Evolutionary conservation across 2,113 vertebrate species (phyloP).

Genomic region (Carettochelys insculpta): DNA sequence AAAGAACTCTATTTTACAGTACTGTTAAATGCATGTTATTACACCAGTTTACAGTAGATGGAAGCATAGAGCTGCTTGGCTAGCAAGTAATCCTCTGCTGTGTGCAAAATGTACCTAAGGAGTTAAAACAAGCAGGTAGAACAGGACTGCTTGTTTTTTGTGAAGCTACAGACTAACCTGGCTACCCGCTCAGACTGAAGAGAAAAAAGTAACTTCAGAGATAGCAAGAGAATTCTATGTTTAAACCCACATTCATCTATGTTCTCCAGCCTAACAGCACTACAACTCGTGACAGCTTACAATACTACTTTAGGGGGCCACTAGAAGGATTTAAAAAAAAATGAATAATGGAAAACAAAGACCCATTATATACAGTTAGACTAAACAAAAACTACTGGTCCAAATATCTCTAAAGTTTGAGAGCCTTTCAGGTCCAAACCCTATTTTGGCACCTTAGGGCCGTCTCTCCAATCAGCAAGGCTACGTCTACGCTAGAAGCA

Average conservation of each 20-base stretch:
- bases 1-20: not conserved
- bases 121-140: too few relatives aligned
- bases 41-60: conserved; percentile 72
- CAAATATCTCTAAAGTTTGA: not conserved
- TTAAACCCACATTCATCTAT: not conserved
- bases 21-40: not conserved
- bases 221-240: not conserved
- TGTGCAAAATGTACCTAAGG: too few relatives aligned
- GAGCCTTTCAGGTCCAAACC: not conserved
- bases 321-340: not conserved
- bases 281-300: not conserved
- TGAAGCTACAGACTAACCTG: too few relatives aligned
- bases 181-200: too few relatives aligned
- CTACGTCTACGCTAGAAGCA: too few relatives aligned
- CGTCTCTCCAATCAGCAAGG: not conserved
- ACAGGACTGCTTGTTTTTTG: too few relatives aligned
- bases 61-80: conserved; percentile 71
- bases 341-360: not conserved
- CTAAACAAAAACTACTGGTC: not conserved
- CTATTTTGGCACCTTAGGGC: not conserved
- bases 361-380: conserved; percentile 35
- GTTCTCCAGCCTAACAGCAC: not conserved
- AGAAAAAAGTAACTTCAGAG: not conserved
- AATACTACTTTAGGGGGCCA: not conserved
- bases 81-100: not conserved